Evolutionary conservation across 2,888 invertebrate species (phyloP), one percentile per base, ranked within the genome.

Genomic region (Caenorhabditis japonica): DNA sequence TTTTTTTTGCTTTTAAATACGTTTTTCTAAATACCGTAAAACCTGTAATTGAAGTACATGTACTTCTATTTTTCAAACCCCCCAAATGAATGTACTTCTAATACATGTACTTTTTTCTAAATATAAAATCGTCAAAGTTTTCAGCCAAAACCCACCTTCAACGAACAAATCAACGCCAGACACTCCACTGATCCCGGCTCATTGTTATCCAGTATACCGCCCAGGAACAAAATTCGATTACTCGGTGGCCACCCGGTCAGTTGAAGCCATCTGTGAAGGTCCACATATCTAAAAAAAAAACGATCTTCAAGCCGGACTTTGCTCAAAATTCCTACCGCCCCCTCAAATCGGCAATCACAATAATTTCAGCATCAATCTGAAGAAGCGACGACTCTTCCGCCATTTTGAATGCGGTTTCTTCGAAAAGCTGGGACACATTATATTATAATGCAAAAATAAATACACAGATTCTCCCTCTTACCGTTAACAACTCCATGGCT

Each of bases 171-270:
- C n/a, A 76, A 51, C 7, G 79, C 72, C n/a, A 79, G 49, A 41
- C 62, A 62, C 30, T 79, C 79, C 3, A 79, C n/a, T 1, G 76
- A 76, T 38, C 76, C 79, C 8, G 56, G 36, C 19, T 76, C 69
- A 13, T 64, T 56, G 10, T 39, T 53, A 46, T 79, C 79, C 27
- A 79, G 21, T 13, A 75, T 59, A 25, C 76, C 76, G 19, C 80
- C 80, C 0, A 80, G 68, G 27, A 80, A 80, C 1, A 80, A 60
- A 47, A 76, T 56, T 23, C 60, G 47, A 8, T 76, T 76, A 8
- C 55, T 39, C 7, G 80, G 80, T 12, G 80, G 80, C 77, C 77
- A 80, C 13, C 80, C 80, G 19, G 77, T 74, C n/a, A 75, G 34
- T 36, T 76, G 75, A 12, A 80, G 69, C 75, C 76, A 78, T 34